Conservation (phyloP, 1,140 invertebrate species). For the Lanistes nyassanus region DNA sequence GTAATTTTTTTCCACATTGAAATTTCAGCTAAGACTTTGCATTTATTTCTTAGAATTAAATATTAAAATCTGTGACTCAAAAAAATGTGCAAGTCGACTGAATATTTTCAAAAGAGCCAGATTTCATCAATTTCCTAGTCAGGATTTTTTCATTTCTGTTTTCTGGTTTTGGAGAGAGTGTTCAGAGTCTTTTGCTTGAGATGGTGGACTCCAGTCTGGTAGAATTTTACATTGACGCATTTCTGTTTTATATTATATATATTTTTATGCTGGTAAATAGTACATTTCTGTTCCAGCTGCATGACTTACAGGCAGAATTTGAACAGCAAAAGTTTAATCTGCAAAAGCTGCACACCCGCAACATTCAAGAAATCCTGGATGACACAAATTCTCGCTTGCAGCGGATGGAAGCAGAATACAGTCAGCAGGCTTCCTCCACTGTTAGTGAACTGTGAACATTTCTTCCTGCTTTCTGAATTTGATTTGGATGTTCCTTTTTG, state of each 20-base stretch:
- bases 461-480: too few relatives aligned
- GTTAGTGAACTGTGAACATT: conserved; percentile 30
- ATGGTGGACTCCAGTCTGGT: background rate
- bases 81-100: background rate
- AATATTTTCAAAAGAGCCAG: background rate
- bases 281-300: conserved; percentile 46
- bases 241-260: background rate
- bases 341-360: conserved; percentile 66
- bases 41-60: background rate
- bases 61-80: background rate
- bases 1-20: background rate
- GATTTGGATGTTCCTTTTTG: too few relatives aligned
- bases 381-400: conserved; percentile 64
- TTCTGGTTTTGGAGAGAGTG: too few relatives aligned
- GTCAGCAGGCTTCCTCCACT: conserved; percentile 57
- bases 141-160: background rate
- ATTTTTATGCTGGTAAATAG: background rate
- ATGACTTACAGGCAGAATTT: conserved; percentile 60
- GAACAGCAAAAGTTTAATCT: conserved; percentile 67
- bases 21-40: background rate
- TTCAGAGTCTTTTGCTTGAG: background rate
- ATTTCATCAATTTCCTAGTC: background rate
- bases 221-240: too few relatives aligned
- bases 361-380: conserved; percentile 66
- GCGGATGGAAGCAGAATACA: conserved; percentile 66